phyloP scores from a whole-genome alignment of 1,140 invertebrate species.

The Pseudomyrmex flavicornis region DNA sequence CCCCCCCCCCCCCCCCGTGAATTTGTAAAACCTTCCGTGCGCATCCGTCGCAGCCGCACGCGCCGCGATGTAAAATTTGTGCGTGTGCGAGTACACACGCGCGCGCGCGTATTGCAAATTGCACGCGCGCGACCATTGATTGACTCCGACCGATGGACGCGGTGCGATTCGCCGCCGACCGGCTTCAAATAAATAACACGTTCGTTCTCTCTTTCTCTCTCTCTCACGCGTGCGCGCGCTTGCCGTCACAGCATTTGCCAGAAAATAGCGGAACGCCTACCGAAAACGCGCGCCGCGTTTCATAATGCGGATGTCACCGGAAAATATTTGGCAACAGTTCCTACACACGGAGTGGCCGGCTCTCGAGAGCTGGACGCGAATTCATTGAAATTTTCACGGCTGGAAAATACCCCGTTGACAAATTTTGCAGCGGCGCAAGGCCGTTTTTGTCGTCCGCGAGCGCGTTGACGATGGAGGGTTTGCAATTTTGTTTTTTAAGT shows the following conservation, averaged over 20 bases:
- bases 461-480: background rate
- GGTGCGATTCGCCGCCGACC: conserved; percentile 39
- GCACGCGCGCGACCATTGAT: conserved; percentile 54
- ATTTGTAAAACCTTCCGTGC: conserved; percentile 73
- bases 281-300: conserved; percentile 67
- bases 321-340: conserved; percentile 77
- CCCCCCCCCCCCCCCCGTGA: conserved; percentile 67
- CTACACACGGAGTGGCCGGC: conserved; percentile 29
- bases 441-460: background rate
- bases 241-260: conserved; percentile 33
- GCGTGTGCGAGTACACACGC: conserved; percentile 42
- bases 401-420: conserved; percentile 25
- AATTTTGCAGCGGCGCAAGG: background rate
- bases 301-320: conserved; percentile 75
- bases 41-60: conserved; percentile 44
- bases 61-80: conserved; percentile 72
- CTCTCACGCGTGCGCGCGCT: background rate
- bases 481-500: too few relatives aligned
- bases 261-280: conserved; percentile 70
- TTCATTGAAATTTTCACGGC: conserved; percentile 31
- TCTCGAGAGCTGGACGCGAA: background rate
- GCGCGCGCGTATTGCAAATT: conserved; percentile 43
- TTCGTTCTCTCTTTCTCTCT: background rate
- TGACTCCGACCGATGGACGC: conserved; percentile 52
- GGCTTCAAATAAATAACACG: conserved; percentile 49